Evolutionary conservation across 2,113 vertebrate genomes (phyloP).

Genomic region (Sorex fumeus): DNA sequence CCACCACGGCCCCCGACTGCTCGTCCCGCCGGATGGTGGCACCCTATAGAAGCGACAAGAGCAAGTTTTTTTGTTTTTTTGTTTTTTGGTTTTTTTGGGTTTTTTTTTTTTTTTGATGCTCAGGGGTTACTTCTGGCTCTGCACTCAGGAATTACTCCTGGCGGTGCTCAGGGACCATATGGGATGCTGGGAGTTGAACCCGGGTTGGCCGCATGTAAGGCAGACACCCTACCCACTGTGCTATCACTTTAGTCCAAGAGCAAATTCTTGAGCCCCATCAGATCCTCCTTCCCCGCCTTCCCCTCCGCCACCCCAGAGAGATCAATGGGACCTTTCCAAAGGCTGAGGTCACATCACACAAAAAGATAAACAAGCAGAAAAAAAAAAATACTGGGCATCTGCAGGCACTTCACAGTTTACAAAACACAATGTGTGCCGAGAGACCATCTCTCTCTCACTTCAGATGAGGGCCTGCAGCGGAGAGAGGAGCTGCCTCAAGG

Average conservation of each 20-base stretch:
- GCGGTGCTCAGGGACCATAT: no score
- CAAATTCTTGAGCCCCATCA: neutral
- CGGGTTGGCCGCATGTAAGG: no score
- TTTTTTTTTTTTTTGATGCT: no score
- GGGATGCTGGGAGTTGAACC: no score
- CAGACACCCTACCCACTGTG: neutral
- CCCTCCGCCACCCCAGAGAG: neutral
- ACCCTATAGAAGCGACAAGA: slow-evolving; percentile 88
- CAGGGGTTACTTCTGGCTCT: no score
- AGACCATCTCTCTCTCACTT: neutral
- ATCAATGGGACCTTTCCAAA: neutral
- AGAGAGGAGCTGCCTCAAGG: slow-evolving; percentile 14
- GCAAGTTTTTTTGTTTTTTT: no score
- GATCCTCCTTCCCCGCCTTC: neutral
- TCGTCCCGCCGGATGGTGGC: slow-evolving; percentile 97
- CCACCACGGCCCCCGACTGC: slow-evolving; percentile 94
- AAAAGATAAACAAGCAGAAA: neutral
- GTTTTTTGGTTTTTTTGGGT: no score
- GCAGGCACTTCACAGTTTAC: neutral
- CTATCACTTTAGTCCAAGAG: neutral
- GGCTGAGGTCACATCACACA: neutral
- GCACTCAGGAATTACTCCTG: no score
- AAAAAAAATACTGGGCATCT: neutral
- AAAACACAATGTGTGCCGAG: neutral
- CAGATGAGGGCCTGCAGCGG: neutral